Evolutionary conservation across 1,140 invertebrate species (phyloP).

Genomic region (Rhysida immarginata): DNA sequence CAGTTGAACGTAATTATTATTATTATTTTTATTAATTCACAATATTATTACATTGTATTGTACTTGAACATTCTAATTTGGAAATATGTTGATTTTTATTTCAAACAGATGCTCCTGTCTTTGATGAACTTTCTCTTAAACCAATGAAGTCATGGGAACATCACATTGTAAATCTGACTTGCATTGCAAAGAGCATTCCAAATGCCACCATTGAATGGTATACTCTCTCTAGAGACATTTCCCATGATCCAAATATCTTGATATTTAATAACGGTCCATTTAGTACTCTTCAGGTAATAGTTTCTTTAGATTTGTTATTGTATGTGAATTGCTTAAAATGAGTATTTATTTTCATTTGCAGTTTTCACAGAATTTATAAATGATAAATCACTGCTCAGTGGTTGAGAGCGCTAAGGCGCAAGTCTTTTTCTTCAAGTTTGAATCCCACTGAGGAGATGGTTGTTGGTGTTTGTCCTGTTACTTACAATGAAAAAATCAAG

Average conservation of each 20-base stretch:
- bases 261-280: not conserved
- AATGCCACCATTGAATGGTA: slow-evolving; percentile 81
- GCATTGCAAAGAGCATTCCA: slow-evolving; percentile 73
- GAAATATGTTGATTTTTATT: no score
- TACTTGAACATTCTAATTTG: no score
- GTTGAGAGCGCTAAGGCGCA: no score
- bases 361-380: no score
- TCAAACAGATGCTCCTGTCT: slow-evolving; percentile 16
- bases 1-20: slow-evolving; percentile 49
- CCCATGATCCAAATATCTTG: not conserved
- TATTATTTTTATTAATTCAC: not conserved
- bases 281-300: slow-evolving; percentile 13
- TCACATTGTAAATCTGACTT: slow-evolving; percentile 64
- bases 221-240: slow-evolving; percentile 16
- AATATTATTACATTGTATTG: not conserved
- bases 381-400: no score
- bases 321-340: no score
- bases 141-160: slow-evolving; percentile 62
- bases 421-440: no score
- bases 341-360: no score
- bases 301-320: not conserved
- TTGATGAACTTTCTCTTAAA: slow-evolving; percentile 19
- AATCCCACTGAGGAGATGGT: no score
- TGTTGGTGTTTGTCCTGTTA: no score
- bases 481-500: no score